Conservation (phyloP, 2,113 vertebrate species). For the Dasyprocta punctata region DNA sequence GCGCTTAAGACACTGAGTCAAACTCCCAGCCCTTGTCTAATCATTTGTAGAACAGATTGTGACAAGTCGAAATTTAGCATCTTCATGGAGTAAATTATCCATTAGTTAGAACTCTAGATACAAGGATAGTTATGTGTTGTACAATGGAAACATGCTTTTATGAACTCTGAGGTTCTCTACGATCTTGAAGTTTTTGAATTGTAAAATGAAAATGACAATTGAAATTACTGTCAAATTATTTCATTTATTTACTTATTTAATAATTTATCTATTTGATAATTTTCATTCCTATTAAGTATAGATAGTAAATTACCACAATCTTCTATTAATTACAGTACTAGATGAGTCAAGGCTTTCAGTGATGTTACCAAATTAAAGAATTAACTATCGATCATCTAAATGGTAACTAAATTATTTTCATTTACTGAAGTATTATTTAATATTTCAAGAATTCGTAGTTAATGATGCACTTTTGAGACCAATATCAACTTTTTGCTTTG, state of each 20-base stretch:
- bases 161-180: background rate
- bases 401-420: background rate
- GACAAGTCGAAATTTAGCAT: background rate
- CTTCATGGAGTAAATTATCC: background rate
- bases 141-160: background rate
- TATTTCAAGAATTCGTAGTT: background rate
- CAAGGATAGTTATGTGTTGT: background rate
- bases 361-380: background rate
- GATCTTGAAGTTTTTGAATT: background rate
- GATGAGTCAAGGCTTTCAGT: background rate
- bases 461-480: background rate
- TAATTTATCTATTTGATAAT: background rate
- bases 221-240: background rate
- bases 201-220: background rate
- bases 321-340: background rate
- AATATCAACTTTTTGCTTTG: background rate
- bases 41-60: background rate
- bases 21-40: too few species aligned
- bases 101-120: background rate
- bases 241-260: background rate
- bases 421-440: slow-evolving; percentile 7
- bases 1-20: too few species aligned
- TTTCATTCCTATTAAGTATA: background rate
- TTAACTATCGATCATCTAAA: background rate
- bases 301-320: background rate